Percentiles rank a stretch among this genome's conserved stretches.
Conservation (phyloP, 2,113 vertebrate genomes). For the Corythornis madagascariensis region DNA sequence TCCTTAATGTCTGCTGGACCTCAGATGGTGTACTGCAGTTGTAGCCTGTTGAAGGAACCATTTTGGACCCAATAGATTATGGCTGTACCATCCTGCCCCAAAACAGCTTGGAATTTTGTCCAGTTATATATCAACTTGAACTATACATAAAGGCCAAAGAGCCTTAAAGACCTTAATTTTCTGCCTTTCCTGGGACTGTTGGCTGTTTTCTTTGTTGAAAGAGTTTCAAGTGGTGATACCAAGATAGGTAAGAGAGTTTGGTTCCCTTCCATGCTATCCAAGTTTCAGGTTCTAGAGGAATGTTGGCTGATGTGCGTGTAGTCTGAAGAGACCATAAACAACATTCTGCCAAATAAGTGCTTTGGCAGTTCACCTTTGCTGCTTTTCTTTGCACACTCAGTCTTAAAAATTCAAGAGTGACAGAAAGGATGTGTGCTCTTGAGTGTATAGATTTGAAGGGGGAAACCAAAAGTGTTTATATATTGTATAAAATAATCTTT, state of each 20-base stretch:
- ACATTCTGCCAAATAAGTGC: background rate
- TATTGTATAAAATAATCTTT: background rate
- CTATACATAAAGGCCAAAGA: background rate
- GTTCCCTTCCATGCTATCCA: background rate
- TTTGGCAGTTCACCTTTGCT: background rate
- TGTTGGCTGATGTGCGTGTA: accelerated
- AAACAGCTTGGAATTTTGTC: background rate
- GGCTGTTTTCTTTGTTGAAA: background rate
- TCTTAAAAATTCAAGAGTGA: background rate
- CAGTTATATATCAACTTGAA: background rate
- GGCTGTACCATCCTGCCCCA: background rate
- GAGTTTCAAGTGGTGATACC: background rate
- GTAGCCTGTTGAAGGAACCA: background rate
- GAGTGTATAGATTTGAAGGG: background rate
- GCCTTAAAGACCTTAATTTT: background rate
- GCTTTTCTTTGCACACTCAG: background rate
- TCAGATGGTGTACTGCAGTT: background rate
- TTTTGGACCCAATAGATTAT: background rate
- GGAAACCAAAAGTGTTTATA: background rate
- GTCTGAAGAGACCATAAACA: background rate
- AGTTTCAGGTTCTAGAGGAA: background rate
- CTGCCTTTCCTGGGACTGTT: background rate
- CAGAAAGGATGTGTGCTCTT: background rate
- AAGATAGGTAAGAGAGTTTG: background rate
- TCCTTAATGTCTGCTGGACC: background rate